Evolutionary conservation across 2,113 vertebrate genomes (phyloP).

Genomic region (Catharus fuscescens): DNA sequence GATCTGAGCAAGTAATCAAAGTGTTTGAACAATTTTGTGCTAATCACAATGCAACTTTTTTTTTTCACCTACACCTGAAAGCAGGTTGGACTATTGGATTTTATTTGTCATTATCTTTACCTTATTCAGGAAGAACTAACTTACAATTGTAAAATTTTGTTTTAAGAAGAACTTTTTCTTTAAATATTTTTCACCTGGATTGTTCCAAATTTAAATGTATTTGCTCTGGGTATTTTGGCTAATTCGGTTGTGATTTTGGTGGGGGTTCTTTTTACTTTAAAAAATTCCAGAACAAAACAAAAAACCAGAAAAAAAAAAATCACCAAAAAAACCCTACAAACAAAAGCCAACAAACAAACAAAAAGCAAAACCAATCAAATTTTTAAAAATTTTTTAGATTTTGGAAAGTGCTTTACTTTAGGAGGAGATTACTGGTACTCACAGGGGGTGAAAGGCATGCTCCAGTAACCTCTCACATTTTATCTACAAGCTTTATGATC

Average conservation of each 20-base stretch:
- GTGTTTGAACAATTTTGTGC: neutral
- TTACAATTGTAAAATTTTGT: neutral
- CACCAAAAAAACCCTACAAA: neutral
- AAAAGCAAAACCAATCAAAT: too few relatives aligned
- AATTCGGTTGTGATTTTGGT: neutral
- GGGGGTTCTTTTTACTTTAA: neutral
- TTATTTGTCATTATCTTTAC: neutral
- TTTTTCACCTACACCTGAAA: neutral
- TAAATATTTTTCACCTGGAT: neutral
- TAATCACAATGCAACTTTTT: neutral
- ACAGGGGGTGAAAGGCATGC: neutral
- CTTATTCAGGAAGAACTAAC: neutral
- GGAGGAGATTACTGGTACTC: neutral
- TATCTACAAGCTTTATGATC: conserved; percentile 34
- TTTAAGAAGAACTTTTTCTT: neutral
- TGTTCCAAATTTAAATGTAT: neutral
- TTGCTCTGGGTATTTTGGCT: neutral
- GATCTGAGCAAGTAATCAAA: neutral
- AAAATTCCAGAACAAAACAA: neutral
- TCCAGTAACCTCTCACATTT: neutral
- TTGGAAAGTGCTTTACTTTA: neutral
- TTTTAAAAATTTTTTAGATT: too few relatives aligned
- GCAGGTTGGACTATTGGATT: neutral
- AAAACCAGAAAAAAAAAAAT: too few relatives aligned
- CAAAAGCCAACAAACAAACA: too few relatives aligned